Evolutionary conservation across 2,888 invertebrate genomes (phyloP), one percentile per base, ranked within the genome.

Genomic region (Orgyia antiqua): DNA sequence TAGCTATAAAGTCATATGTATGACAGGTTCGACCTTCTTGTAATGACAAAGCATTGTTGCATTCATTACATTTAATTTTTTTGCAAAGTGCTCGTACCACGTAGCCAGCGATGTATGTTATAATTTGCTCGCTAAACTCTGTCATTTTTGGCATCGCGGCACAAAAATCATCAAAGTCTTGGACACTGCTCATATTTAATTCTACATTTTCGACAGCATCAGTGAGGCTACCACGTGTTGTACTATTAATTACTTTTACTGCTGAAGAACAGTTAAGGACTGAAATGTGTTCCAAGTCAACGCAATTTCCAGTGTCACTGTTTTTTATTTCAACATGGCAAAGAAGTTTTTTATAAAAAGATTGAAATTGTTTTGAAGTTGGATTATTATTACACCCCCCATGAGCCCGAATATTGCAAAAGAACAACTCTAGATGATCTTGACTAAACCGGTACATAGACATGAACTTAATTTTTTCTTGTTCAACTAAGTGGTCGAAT

Each of bases 331-430:
- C 39, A 9, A 27, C 29, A 25, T 32, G 19, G 13, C 32, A 10
- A 5, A 42, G n/a, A 6, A 12, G 10, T 33, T 38, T 45, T 29
- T 39, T 41, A 12, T 38, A 31, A 29, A 20, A 25, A 3, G 39
- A 24, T 25, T 32, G 35, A 24, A 40, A 43, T 10, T 43, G 43
- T 2, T 27, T 24, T 13, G 33, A 17, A 10, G 33, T 43, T 1
- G 37, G 40, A 31, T 43, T 43, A 20, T 44, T 44, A 29, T 41
- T 44, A 3, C 27, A 2, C 9, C 41, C 13, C 8, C 37, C 31
- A 24, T 37, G 21, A 2, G 36, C 33, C 13, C 31, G 27, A 18
- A 35, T 5, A 7, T 25, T n/a, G 1, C 26, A 13, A 19, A 39
- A 39, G 27, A 31, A 39, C 28, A 13, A 13, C 27, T 37, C 31